These are phyloP conservation scores for Parochlus steinenii DNA, from an alignment of 2,888 invertebrate genomes.

Conservation along the genomic window DNA sequence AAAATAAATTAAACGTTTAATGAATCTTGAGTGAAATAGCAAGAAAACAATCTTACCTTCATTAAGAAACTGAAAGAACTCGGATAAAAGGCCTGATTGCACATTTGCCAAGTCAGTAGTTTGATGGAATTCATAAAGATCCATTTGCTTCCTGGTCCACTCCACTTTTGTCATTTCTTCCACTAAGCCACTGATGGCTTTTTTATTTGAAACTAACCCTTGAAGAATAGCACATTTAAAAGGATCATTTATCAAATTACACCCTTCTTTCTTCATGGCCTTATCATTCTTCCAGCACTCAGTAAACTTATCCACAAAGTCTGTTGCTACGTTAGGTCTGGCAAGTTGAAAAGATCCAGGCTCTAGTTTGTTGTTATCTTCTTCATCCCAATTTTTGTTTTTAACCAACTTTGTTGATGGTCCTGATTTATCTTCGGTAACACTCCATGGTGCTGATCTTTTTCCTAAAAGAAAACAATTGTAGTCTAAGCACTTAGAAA, in stretches of 20 bases:
- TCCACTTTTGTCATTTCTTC: slow-evolving; percentile 48
- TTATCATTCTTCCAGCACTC: slow-evolving; percentile 20
- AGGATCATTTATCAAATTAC: slow-evolving; percentile 42
- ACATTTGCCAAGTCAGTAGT: slow-evolving; percentile 49
- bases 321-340: neutral
- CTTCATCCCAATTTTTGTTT: neutral
- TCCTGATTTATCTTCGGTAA: neutral
- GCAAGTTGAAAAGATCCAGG: neutral
- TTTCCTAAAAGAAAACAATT: too few relatives aligned
- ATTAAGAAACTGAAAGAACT: slow-evolving; percentile 46
- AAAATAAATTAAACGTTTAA: too few relatives aligned
- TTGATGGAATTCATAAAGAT: slow-evolving; percentile 77
- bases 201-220: slow-evolving; percentile 38
- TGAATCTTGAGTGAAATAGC: too few relatives aligned
- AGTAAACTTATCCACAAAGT: slow-evolving; percentile 4
- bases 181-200: slow-evolving; percentile 41
- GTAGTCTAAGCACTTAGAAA: too few relatives aligned
- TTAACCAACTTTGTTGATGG: slow-evolving; percentile 10
- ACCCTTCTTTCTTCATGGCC: slow-evolving; percentile 27
- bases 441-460: neutral
- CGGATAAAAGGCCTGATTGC: slow-evolving; percentile 39
- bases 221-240: slow-evolving; percentile 50
- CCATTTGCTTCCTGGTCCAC: slow-evolving; percentile 65
- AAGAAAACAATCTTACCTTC: too few relatives aligned
- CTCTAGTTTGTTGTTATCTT: too few relatives aligned